Base-by-base conservation (phyloP, 1,140 invertebrate species). In the Plodia interpunctella region DNA sequence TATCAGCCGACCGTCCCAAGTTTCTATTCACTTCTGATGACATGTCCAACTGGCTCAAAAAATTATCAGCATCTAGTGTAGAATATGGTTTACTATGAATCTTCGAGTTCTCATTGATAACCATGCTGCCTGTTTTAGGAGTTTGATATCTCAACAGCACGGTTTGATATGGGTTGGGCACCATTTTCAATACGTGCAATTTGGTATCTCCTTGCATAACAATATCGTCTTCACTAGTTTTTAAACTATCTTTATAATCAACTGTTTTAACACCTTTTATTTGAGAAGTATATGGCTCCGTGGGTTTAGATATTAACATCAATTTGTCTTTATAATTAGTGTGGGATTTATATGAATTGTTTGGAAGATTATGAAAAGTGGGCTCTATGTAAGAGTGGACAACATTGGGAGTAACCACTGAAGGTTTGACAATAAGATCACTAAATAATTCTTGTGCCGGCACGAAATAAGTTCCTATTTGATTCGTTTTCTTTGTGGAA, bases 21-120 rank as follows among this genome's bases (percentile, higher is more conserved):
- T 88, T 85, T 72, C 76, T 82, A 76, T 83, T 87, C 21, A 82
- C 81, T 68, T 87, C 86, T 19, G 83, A 79, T 59, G 86, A 76
- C 59, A 85, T 70, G 71, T 88, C 83, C 84, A 87, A 80, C 59
- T 87, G 80, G 55, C 74, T 81, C 35, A 88, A 66, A 55, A 88
- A 64, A 68, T 81, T 74, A 58, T 88, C 86, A 61, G 86, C 63
- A 57, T 84, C 78, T 66, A 83, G 72, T 19, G 83, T 62, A 21
- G 83, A 80, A 59, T 82, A 82, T 19, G 65, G 64, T 76, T 80
- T 84, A 28, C 53, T 69, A 54, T 15, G 38, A 15, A 44, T 44
- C 38, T 44, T 44, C 1, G 38, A 44, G n/a, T 44, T 44, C 10
- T 44, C 38, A 15, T 44, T 44, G 15, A 44, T 44, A 15, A 44